A percentile compares a stretch with the other conserved stretches of the same genome.
These are phyloP conservation scores for Pseudorectes ferrugineus DNA, from an alignment of 2,113 vertebrate genomes.

Conservation along the genomic window DNA sequence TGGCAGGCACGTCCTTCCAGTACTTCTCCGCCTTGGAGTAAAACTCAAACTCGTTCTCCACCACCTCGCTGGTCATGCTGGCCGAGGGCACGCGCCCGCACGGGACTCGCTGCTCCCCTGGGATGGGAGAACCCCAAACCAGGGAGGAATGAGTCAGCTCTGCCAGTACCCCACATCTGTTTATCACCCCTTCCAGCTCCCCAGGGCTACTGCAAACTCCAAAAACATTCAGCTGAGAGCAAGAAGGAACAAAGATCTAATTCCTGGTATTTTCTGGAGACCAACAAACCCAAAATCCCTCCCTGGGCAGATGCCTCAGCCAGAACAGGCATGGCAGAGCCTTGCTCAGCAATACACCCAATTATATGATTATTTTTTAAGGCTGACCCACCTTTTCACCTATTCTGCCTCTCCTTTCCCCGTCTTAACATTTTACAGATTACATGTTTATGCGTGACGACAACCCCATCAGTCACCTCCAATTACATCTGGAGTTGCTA, in stretches of 20 bases:
- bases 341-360: not conserved
- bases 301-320: not conserved
- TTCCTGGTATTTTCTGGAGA: not conserved
- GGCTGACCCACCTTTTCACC: not conserved
- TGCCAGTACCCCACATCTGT: not conserved
- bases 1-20: conserved; percentile 88
- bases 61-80: conserved; percentile 82
- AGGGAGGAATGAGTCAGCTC: not conserved
- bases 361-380: not conserved
- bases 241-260: not conserved
- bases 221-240: not conserved
- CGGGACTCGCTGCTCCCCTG: not conserved
- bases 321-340: not conserved
- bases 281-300: not conserved
- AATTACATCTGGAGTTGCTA: not conserved
- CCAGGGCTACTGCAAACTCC: not conserved
- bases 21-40: conserved; percentile 93
- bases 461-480: not conserved
- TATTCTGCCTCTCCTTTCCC: not conserved
- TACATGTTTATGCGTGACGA: not conserved
- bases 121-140: not conserved
- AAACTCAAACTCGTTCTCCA: conserved; percentile 80
- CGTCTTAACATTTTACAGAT: not conserved
- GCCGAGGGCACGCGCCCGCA: fast-evolving
- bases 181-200: not conserved